Evolutionary conservation across 2,113 vertebrate species (phyloP).

Genomic region (Xiphophorus hellerii): DNA sequence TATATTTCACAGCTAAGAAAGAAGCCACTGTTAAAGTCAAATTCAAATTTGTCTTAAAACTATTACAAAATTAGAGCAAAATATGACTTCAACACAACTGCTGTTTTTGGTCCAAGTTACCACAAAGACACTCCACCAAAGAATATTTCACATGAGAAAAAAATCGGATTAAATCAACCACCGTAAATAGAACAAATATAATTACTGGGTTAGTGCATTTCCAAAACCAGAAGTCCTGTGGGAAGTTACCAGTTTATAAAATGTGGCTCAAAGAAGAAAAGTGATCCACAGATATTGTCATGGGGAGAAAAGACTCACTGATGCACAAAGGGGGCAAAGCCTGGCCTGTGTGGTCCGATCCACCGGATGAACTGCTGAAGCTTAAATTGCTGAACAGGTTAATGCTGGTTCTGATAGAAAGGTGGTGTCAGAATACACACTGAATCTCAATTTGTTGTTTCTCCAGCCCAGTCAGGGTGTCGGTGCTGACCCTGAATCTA

Average conservation of each 20-base stretch:
- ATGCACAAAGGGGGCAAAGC: background rate
- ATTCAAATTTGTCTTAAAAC: conserved; percentile 21
- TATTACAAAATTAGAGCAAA: conserved; percentile 9
- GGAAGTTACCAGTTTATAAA: background rate
- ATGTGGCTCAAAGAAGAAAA: conserved; percentile 19
- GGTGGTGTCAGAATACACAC: no score
- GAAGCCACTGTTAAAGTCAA: conserved; percentile 13
- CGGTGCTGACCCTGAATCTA: no score
- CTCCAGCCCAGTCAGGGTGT: no score
- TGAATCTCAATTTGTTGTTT: no score
- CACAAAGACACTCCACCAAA: conserved; percentile 1
- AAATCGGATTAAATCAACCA: background rate
- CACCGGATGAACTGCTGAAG: background rate
- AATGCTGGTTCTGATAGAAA: background rate
- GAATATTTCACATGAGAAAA: conserved; percentile 2
- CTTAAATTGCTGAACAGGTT: background rate
- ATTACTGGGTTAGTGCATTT: background rate
- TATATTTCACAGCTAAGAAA: background rate
- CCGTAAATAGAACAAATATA: background rate
- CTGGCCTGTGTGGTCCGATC: background rate
- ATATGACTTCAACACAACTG: background rate
- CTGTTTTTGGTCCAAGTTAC: background rate
- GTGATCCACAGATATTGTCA: background rate
- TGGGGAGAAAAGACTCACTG: background rate
- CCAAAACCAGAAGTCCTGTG: background rate